A percentile compares a stretch with the other conserved stretches of the same genome.
phyloP scores from a whole-genome alignment of 2,888 invertebrate species.

The Neria commutata region DNA sequence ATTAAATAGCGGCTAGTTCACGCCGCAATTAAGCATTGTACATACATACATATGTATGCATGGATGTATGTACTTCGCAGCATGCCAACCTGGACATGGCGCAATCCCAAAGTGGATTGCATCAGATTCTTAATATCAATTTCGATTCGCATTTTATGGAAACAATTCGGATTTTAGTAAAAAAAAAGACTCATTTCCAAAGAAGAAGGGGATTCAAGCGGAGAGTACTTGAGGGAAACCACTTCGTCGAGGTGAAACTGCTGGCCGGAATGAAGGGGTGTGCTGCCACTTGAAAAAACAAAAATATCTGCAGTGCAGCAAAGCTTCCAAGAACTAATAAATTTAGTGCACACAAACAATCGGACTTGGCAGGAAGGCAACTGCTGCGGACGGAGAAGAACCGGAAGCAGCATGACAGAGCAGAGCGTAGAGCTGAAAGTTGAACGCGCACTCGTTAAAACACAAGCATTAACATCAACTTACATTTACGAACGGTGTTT shows the following conservation, averaged over 20 bases:
- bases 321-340: neutral
- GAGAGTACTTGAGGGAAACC: no score
- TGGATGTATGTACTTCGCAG: no score
- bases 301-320: neutral
- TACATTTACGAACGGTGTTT: conserved; percentile 1
- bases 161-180: no score
- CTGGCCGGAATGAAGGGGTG: no score
- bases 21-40: neutral
- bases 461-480: neutral
- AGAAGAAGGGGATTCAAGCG: no score
- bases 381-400: neutral
- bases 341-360: neutral
- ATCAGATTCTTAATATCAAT: neutral
- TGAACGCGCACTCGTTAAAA: neutral
- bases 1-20: neutral
- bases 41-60: no score
- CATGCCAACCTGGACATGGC: no score
- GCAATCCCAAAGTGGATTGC: neutral
- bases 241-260: no score
- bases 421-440: neutral
- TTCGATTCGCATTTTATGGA: no score
- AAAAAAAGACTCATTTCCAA: neutral
- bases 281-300: neutral
- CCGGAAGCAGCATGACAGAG: neutral
- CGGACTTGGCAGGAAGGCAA: neutral